Conservation (phyloP, 2,797 vertebrate species). For the Corythornis leucogaster region DNA sequence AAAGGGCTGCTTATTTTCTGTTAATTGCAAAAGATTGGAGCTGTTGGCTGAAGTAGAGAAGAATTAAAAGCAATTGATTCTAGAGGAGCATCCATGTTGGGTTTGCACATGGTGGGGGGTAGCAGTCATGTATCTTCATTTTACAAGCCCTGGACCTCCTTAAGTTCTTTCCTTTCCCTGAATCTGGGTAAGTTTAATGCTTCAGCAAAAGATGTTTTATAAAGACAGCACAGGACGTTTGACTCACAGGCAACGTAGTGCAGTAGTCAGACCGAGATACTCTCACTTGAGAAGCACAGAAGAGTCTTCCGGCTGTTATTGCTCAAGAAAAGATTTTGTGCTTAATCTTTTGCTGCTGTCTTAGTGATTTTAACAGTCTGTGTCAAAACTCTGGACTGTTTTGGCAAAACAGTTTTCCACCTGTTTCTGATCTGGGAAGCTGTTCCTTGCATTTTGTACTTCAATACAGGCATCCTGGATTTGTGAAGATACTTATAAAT, state of each 20-base stretch:
- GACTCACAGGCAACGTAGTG: neutral
- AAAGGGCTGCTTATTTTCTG: neutral
- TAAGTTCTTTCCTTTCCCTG: neutral
- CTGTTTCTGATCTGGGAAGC: conserved; percentile 23
- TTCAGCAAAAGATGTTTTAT: neutral
- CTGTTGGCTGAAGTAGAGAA: neutral
- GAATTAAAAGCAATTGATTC: neutral
- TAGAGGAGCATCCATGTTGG: neutral
- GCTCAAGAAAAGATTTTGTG: neutral
- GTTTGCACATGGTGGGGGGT: neutral
- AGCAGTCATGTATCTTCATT: neutral
- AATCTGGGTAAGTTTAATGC: neutral
- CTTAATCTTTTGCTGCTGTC: conserved; percentile 26
- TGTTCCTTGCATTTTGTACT: neutral
- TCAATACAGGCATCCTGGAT: neutral
- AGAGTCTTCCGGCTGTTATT: neutral
- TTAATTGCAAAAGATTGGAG: neutral
- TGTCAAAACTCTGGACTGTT: conserved; percentile 16
- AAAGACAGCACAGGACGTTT: neutral
- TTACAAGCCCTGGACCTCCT: neutral
- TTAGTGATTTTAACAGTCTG: neutral
- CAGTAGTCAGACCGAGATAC: neutral
- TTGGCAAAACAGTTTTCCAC: conserved; percentile 20
- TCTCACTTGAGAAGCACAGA: neutral
- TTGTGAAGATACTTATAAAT: neutral